Conservation (phyloP, 2,113 vertebrate genomes). For the Cyprinodon variegatus region DNA sequence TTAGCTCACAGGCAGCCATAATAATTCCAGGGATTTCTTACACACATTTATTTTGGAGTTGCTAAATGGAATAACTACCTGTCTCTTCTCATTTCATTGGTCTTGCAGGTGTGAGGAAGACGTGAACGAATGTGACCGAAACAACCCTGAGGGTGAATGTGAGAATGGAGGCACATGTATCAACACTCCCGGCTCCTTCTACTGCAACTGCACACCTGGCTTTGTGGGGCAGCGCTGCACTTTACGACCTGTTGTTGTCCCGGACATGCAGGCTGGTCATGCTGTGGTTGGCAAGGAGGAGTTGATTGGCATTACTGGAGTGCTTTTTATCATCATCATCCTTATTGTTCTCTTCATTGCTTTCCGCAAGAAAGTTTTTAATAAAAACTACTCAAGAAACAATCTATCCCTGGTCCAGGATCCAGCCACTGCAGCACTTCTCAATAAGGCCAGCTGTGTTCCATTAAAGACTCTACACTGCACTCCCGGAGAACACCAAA, state of each 20-base stretch:
- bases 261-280: conserved; percentile 95
- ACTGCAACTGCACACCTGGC: conserved; percentile 94
- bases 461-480: conserved; percentile 88
- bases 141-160: conserved; percentile 82
- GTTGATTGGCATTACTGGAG: conserved; percentile 91
- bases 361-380: conserved; percentile 96
- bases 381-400: conserved; percentile 94
- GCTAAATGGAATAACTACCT: background rate
- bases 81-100: conserved; percentile 4
- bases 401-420: conserved; percentile 94
- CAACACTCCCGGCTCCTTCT: conserved; percentile 93
- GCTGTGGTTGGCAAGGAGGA: conserved; percentile 94
- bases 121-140: conserved; percentile 91
- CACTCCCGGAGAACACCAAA: conserved; percentile 85
- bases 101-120: conserved; percentile 90
- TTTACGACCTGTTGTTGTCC: conserved; percentile 91
- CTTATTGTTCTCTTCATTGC: conserved; percentile 90
- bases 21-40: too few relatives aligned
- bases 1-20: too few relatives aligned
- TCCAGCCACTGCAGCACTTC: conserved; percentile 91
- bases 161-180: conserved; percentile 92
- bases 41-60: background rate
- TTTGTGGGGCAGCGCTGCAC: conserved; percentile 91
- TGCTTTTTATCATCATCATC: conserved; percentile 90
- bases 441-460: conserved; percentile 92